Base-by-base conservation (phyloP, 1,140 invertebrate species). In the Drosophila quadrilineata region DNA sequence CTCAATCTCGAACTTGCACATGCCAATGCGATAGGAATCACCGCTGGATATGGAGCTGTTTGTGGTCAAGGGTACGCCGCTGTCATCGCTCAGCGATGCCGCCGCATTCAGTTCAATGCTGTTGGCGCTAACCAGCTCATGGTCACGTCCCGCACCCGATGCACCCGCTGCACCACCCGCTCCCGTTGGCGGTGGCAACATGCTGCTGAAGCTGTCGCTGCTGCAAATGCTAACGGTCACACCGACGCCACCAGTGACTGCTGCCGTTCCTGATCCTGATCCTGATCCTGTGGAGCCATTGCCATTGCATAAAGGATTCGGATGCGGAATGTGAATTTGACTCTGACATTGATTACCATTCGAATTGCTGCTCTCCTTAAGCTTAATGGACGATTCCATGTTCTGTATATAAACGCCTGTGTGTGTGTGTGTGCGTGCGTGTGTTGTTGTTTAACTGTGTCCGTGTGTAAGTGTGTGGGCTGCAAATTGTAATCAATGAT, bases 1-100 rank as follows among this genome's bases (percentile, higher is more conserved):
- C 87, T 92, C 91, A 70, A 91, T 90, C 33, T 89, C 89, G 50
- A 91, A 89, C 49, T 89, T 90, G 67, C 88, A 91, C 59, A 86
- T 80, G 57, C 90, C 90, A 56, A 90, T 87, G 41, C 89, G 88
- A 75, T 90, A 91, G 58, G 91, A 91, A 52, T 90, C 90, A 24
- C 91, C 90, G 76, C 92, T 93, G 43, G 92, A 93, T 63, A 92
- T 89, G 60, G 92, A 92, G 73, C 91, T 91, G 74, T 91, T 92
- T 40, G 91, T 92, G 48, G 91, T 88, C 17, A 89, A 28, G 8
- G 92, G 87, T 3, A 92, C 89, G n/a, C 91, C 91, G 68, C 91
- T 92, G 68, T 92, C 91, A 72, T 92, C 91, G 88, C 91, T 92
- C 40, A 91, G 52, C 24, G 88, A 89, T 36, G 88, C 85, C 1